Base-by-base conservation (phyloP, 2,888 invertebrate species). In the Epistrophe grossulariae region DNA sequence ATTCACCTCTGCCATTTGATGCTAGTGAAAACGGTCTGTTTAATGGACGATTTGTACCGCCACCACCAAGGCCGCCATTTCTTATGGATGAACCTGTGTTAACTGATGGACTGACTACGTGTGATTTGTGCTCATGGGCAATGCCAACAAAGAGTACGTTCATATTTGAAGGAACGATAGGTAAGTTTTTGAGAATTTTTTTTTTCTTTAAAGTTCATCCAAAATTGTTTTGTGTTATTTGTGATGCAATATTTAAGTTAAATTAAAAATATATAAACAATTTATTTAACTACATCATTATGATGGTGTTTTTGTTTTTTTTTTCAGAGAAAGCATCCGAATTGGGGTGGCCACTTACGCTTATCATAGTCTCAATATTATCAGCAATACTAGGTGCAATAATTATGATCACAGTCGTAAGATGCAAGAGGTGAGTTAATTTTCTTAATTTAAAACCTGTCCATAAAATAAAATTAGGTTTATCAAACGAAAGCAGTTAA, bases 61-160 rank as follows among this genome's bases (percentile, higher is more conserved):
- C 95, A 71, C 96, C 95, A 57, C 96, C 96, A 19, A 93, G 95
- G 85, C 95, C 95, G 24, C 94, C 95, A 60, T 95, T 94, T 91
- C 93, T 95, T 82, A 95, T 95, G 89, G 95, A 95, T 76, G 94
- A 93, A 84, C 94, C 94, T 82, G 92, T 92, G 84, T 93, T 94
- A 89, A 94, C 95, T 88, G 96, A 96, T 92, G 96, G 95, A 84
- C 94, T 95, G 89, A 96, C 96, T 90, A 95, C 95, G 90, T 96
- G 96, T 92, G 96, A 96, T 93, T 94, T 96, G 89, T 96, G 96
- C 92, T 94, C 95, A 88, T 96, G 96, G 96, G 96, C 96, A 88
- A 92, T 94, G 95, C 94, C 94, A 94, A 92, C 92, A 70, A 94
- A 94, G 91, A 94, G 93, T 91, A 93, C 93, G 79, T 94, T 93